Evolutionary conservation across 2,888 invertebrate species (phyloP), one percentile per base, ranked within the genome.

Genomic region (Hirtodrosophila alboralis): DNA sequence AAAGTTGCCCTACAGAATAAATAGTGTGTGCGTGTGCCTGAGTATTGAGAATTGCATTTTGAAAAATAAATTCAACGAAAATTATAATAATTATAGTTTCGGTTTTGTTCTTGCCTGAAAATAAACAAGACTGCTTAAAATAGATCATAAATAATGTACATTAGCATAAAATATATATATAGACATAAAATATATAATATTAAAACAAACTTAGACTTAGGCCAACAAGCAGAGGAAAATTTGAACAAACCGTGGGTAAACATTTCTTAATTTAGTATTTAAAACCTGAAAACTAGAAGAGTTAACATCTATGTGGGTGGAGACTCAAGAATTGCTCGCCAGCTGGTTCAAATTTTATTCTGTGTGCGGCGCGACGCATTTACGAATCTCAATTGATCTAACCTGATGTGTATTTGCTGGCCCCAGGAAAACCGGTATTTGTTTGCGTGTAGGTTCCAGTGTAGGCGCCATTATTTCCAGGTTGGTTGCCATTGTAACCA

Each of bases 371-470:
- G 37, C 37, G 57, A 28, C 38, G 41, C 41, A 51, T 31, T 54
- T 45, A 44, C 52, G 51, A 61, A 64, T 75, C 74, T 56, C 61
- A 65, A 54, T 52, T 68, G 74, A 70, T 75, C 89, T 89, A 89
- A 89, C 89, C 89, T 90, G 85, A 54, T 68, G 73, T 75, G 79
- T 87, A 85, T 75, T 77, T 84, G 75, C 63, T 45, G 77, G 68
- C 86, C 86, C 84, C 87, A 89, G 89, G 87, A 89, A 87, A 88
- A 88, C 90, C 89, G 83, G 87, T 73, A 73, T 65, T 51, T 26
- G 65, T 59, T 21, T 73, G 65, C 18, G 61, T 53, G 51, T 67
- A 75, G 51, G 33, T 52, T 38, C 54, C 78, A 12, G 78, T 63
- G 66, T 58, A 64, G 60, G 70, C 61, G 44, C 61, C 78, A 38